Conservation (phyloP, 2,888 invertebrate genomes). For the Syrphus vitripennis region DNA sequence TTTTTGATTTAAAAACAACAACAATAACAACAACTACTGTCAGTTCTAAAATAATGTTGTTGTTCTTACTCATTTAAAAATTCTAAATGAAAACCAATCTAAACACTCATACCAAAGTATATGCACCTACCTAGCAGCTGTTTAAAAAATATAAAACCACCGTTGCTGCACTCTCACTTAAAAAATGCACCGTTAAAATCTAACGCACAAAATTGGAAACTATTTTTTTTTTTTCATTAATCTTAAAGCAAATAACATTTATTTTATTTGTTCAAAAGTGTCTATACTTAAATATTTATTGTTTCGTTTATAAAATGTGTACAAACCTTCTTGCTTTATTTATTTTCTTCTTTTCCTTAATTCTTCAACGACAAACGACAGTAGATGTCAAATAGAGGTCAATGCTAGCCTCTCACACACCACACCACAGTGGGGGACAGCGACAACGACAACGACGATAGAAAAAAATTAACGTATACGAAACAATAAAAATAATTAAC, state of each 20-base stretch:
- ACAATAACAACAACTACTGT: background rate
- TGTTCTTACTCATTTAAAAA: background rate
- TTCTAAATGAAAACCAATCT: background rate
- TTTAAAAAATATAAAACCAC: conserved; percentile 2
- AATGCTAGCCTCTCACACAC: conserved; percentile 74
- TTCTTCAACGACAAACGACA: conserved; percentile 41
- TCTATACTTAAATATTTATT: background rate
- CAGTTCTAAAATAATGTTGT: background rate
- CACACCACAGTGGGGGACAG: conserved; percentile 51
- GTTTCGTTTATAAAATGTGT: conserved; percentile 1
- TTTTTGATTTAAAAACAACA: background rate
- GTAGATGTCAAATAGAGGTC: conserved; percentile 81
- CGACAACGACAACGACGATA: conserved; percentile 2
- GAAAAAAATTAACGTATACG: background rate
- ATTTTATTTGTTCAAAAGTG: background rate
- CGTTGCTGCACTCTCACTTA: conserved; percentile 57
- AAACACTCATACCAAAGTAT: background rate
- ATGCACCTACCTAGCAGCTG: conserved; percentile 11
- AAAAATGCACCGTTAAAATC: conserved; percentile 57
- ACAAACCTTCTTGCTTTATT: conserved; percentile 56
- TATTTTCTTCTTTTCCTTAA: conserved; percentile 51
- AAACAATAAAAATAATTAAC: conserved; percentile 16
- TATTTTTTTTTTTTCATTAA: background rate
- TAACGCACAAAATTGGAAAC: background rate
- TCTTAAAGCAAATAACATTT: background rate